phyloP scores from a whole-genome alignment of 2,113 vertebrate genomes.

The Pteropus alecto region DNA sequence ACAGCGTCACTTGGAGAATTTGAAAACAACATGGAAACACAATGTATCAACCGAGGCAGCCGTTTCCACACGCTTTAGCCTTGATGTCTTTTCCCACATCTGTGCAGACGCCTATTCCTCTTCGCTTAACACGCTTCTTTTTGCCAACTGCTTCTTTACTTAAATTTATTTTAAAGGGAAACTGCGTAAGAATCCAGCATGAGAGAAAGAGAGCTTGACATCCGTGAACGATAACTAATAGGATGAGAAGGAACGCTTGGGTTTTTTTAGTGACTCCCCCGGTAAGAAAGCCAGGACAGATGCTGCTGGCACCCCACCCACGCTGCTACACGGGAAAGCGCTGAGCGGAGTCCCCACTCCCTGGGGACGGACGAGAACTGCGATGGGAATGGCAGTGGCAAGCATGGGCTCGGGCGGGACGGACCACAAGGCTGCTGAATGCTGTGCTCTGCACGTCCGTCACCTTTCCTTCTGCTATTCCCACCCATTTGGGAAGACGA shows the following conservation, averaged over 20 bases:
- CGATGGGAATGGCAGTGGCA: accelerated
- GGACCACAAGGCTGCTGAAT: not conserved
- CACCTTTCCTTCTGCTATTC: too few relatives aligned
- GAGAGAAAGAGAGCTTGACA: not conserved
- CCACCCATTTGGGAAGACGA: not conserved
- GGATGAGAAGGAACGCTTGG: not conserved
- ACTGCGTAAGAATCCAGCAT: not conserved
- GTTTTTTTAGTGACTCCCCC: too few relatives aligned
- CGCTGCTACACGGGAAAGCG: not conserved
- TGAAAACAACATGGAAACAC: not conserved
- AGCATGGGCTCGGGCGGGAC: accelerated
- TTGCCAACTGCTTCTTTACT: not conserved
- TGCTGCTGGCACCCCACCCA: accelerated
- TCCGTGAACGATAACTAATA: not conserved
- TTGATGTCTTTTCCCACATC: not conserved
- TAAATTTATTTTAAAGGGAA: not conserved
- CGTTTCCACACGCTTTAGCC: not conserved
- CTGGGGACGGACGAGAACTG: not conserved
- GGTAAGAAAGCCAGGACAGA: too few relatives aligned
- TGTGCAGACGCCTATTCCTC: not conserved
- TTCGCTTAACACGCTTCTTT: not conserved
- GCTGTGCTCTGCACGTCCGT: too few relatives aligned
- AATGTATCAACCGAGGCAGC: accelerated
- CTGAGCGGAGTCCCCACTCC: not conserved
- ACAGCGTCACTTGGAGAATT: too few relatives aligned